A percentile compares a stretch with the other conserved stretches of the same genome.
Evolutionary conservation across 2,113 vertebrate species (phyloP).

Genomic region (Aptenodytes patagonicus): DNA sequence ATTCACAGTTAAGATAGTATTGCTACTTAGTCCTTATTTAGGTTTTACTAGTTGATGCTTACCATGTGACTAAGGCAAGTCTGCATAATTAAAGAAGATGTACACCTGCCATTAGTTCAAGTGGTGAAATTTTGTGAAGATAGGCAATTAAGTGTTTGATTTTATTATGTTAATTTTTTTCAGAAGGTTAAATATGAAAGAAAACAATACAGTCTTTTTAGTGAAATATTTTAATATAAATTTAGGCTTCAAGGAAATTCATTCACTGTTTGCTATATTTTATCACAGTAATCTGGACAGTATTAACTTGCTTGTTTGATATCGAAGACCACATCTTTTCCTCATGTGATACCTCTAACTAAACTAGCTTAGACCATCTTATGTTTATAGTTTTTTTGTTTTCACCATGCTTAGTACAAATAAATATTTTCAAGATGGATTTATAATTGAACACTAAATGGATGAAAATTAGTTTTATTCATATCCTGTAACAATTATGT

Average conservation of each 20-base stretch:
- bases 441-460: neutral
- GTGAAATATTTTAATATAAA: neutral
- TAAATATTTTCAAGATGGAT: neutral
- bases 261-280: neutral
- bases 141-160: neutral
- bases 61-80: neutral
- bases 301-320: neutral
- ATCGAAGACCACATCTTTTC: neutral
- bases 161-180: neutral
- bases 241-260: neutral
- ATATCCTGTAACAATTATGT: neutral
- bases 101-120: neutral
- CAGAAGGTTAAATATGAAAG: neutral
- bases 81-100: neutral
- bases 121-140: neutral
- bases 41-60: neutral
- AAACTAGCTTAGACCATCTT: neutral
- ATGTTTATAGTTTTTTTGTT: fast-evolving
- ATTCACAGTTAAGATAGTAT: neutral
- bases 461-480: neutral
- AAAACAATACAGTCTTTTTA: neutral
- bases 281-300: neutral
- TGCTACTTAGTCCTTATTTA: neutral
- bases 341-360: neutral
- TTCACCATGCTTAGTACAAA: neutral